Evolutionary conservation across 2,888 invertebrate genomes (phyloP).

Genomic region (Dermolepida albohirtum): DNA sequence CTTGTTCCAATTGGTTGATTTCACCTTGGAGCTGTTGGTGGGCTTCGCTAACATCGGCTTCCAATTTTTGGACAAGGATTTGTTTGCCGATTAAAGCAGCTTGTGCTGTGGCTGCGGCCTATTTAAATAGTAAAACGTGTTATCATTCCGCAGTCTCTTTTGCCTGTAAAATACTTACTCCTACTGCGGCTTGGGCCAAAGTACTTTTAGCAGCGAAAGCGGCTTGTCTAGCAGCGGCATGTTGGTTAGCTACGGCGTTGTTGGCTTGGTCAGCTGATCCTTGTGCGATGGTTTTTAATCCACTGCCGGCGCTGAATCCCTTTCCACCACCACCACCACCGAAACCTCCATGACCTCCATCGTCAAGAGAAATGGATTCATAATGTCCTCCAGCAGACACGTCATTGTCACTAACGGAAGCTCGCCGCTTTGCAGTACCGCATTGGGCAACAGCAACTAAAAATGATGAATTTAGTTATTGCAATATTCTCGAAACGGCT

Average conservation of each 20-base stretch:
- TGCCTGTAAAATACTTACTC: slow-evolving; percentile 56
- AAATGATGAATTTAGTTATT: slow-evolving; percentile 9
- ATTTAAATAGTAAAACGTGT: neutral
- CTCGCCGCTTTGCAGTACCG: slow-evolving; percentile 40
- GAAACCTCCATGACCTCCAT: slow-evolving; percentile 41
- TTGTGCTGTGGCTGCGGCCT: slow-evolving; percentile 76
- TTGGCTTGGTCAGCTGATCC: slow-evolving; percentile 78
- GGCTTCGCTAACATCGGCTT: slow-evolving; percentile 79
- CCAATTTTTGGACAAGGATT: slow-evolving; percentile 68
- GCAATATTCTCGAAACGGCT: neutral
- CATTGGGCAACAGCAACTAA: slow-evolving; percentile 36
- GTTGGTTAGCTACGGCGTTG: slow-evolving; percentile 73
- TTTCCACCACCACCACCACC: slow-evolving; percentile 49
- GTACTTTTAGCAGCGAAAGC: slow-evolving; percentile 79
- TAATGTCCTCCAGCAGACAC: slow-evolving; percentile 39
- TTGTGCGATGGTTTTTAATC: slow-evolving; percentile 72
- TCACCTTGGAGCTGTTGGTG: slow-evolving; percentile 77
- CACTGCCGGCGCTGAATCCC: slow-evolving; percentile 73
- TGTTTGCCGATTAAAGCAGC: slow-evolving; percentile 76
- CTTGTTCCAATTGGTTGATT: slow-evolving; percentile 78
- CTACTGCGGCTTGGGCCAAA: slow-evolving; percentile 76
- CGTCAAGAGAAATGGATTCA: slow-evolving; percentile 39
- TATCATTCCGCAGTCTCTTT: neutral
- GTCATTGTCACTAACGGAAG: slow-evolving; percentile 40
- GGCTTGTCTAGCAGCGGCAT: slow-evolving; percentile 77